Percentiles rank a stretch among this genome's conserved stretches.
phyloP scores from a whole-genome alignment of 2,113 vertebrate genomes.

The Bostrychus sinensis region DNA sequence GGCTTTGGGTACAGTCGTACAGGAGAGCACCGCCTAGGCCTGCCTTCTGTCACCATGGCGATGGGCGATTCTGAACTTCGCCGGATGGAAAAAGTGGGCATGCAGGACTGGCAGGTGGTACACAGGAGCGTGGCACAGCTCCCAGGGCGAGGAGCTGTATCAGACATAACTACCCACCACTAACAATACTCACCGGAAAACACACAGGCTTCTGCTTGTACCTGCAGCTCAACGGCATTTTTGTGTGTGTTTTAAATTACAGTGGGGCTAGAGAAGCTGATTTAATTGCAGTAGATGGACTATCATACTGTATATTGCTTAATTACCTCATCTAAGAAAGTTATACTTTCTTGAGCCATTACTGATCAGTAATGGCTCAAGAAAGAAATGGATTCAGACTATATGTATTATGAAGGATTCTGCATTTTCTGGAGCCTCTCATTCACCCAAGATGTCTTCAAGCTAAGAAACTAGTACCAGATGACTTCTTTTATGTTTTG shows the following conservation, averaged over 20 bases:
- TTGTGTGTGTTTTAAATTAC: constrained; percentile 25
- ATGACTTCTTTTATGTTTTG: too few relatives aligned
- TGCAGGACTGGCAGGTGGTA: constrained; percentile 79
- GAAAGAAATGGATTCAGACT: too few relatives aligned
- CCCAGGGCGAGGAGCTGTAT: constrained; percentile 58
- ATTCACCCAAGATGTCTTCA: too few relatives aligned
- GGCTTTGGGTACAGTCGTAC: constrained; percentile 41
- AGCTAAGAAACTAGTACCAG: too few relatives aligned
- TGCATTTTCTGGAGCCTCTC: too few relatives aligned
- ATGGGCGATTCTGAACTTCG: constrained; percentile 72
- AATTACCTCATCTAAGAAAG: too few relatives aligned
- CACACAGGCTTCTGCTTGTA: constrained; percentile 61
- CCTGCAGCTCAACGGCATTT: constrained; percentile 41
- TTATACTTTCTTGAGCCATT: too few relatives aligned
- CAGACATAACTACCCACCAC: constrained; percentile 45
- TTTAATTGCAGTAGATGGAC: not conserved
- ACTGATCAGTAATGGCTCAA: too few relatives aligned
- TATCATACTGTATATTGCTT: too few relatives aligned
- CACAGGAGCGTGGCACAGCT: constrained; percentile 73
- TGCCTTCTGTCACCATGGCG: constrained; percentile 78
- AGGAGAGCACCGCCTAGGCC: constrained; percentile 70
- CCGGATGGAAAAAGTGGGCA: constrained; percentile 76
- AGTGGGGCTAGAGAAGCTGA: not conserved
- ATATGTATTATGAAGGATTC: too few relatives aligned
- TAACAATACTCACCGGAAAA: constrained; percentile 63